Percentiles rank a stretch among this genome's conserved stretches.
Conservation (phyloP, 2,797 vertebrate genomes). For the Hypotaenidia okinawae region DNA sequence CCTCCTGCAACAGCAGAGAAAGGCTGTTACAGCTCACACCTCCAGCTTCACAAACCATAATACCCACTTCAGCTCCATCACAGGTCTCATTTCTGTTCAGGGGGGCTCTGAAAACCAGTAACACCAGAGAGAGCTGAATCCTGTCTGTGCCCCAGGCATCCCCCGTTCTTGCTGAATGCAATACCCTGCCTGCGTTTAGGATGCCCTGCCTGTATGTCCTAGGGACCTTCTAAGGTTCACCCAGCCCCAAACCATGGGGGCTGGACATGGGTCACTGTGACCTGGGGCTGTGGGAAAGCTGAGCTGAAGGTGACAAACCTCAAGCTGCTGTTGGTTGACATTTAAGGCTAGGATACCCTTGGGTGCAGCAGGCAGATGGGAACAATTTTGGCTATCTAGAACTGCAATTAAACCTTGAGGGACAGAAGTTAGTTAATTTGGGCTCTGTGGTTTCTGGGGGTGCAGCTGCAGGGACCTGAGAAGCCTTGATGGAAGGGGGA, state of each 20-base stretch:
- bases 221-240: background rate
- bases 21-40: background rate
- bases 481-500: background rate
- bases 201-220: fast-evolving
- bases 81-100: background rate
- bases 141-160: background rate
- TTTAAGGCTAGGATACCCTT: background rate
- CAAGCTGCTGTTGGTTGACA: background rate
- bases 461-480: background rate
- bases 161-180: background rate
- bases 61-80: background rate
- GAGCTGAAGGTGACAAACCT: background rate
- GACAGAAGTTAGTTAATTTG: background rate
- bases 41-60: background rate
- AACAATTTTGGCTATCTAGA: background rate
- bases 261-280: background rate
- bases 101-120: background rate
- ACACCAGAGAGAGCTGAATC: background rate
- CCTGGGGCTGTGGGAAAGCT: background rate
- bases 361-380: background rate
- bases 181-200: background rate
- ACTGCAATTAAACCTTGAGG: background rate
- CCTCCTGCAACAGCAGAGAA: background rate
- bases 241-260: fast-evolving
- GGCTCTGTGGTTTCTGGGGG: background rate